Percentiles rank a stretch among this genome's conserved stretches.
These are phyloP conservation scores for Tachystola acroxantha DNA, from an alignment of 2,888 invertebrate genomes.

Conservation along the genomic window DNA sequence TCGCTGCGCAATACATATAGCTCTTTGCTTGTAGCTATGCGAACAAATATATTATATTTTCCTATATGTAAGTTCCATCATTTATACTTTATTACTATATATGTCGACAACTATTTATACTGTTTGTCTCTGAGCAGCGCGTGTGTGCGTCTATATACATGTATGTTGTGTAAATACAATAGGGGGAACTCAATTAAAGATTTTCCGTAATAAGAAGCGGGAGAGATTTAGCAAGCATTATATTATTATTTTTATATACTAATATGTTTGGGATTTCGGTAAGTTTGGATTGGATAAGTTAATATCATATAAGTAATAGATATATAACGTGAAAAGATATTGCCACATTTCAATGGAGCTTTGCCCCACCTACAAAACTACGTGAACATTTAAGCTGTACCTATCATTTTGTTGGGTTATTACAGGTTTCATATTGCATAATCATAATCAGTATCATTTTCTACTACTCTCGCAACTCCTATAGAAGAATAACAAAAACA, in stretches of 20 bases:
- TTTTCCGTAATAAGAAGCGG: constrained; percentile 55
- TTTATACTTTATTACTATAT: constrained; percentile 77
- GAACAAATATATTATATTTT: constrained; percentile 76
- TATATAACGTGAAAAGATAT: too few relatives aligned
- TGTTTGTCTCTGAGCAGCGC: constrained; percentile 38
- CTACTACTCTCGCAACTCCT: too few relatives aligned
- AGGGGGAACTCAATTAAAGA: constrained; percentile 66
- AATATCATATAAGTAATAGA: too few relatives aligned
- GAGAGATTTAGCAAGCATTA: constrained; percentile 17
- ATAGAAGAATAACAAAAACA: too few relatives aligned
- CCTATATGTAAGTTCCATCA: constrained; percentile 76
- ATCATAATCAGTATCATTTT: too few relatives aligned
- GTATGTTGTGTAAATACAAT: constrained; percentile 17
- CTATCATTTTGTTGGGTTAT: too few relatives aligned
- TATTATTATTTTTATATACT: constrained; percentile 17
- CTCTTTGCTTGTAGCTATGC: constrained; percentile 59
- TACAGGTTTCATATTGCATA: too few relatives aligned
- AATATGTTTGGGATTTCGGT: too few relatives aligned
- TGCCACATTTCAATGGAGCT: too few relatives aligned
- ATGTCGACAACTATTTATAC: constrained; percentile 58
- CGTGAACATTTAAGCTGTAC: too few relatives aligned
- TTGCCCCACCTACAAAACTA: too few relatives aligned
- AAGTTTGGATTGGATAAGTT: too few relatives aligned
- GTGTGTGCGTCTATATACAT: constrained; percentile 25
- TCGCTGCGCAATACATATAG: constrained; percentile 66